Base-by-base conservation (phyloP, 1,140 invertebrate species). In the Apis dorsata region DNA sequence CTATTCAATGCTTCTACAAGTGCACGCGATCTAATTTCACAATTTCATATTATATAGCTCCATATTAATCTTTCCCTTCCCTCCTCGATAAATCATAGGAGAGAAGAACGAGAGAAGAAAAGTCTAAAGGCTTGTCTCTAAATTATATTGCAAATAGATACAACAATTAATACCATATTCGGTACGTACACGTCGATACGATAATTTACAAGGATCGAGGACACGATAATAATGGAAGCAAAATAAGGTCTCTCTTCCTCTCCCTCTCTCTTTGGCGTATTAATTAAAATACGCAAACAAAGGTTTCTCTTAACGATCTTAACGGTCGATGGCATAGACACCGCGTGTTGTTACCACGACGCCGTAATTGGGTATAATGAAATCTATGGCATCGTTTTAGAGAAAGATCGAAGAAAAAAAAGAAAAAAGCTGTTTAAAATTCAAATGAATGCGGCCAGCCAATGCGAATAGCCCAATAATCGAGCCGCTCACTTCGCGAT, bases 11-110 rank as follows among this genome's bases (percentile, higher is more conserved):
- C 28, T 57, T 28, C 21, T 19, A 34, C 53, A 70, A 51, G 66
- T 79, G 66, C 77, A 79, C 77, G 77, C 77, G 17, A 79, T 28
- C 65, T 70, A 75, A 81, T 81, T 51, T 57, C 17, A 62, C 79
- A 81, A 75, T 81, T 66, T 75, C 49, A 28, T 57, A 24, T 59
- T 75, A 75, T 75, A 75, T 17, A 17, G 12, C 13, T 17, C 53
- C 53, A 28, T 57, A 44, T 44, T 44, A 44, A 44, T 44, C 34
- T 24, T 66, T 49, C 44, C 12, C 13, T 1, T 7, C 15, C 51
- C 11, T 13, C 12, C 2, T 24, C 44, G 19, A 24, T 24, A 5
- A 13, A 63, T 24, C n/a, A 63, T 1, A 10, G 15, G 24, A 34
- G 17, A 65, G 15, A 15, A 15, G 19, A 59, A n/a, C 9, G 21